phyloP scores from a whole-genome alignment of 2,888 invertebrate genomes.

The Zaprionus bogoriensis region DNA sequence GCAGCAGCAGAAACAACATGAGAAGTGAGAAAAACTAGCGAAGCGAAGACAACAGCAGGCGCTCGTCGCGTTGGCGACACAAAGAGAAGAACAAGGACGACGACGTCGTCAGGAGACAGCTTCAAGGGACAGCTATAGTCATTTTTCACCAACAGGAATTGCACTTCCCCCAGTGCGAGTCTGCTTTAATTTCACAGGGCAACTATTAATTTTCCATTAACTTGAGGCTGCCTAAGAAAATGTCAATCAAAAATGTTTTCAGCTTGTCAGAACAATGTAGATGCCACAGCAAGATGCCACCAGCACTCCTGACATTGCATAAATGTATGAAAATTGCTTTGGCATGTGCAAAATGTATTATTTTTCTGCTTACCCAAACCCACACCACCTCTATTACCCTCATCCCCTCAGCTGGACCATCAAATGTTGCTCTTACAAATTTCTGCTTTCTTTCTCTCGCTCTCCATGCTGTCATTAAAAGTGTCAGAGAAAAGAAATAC shows the following conservation, averaged over 20 bases:
- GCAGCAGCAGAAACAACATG: constrained; percentile 24
- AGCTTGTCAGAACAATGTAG: constrained; percentile 56
- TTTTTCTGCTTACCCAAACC: not conserved
- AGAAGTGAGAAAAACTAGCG: constrained; percentile 22
- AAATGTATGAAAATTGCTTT: constrained; percentile 44
- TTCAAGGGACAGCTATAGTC: constrained; percentile 18
- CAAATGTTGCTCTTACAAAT: constrained; percentile 1
- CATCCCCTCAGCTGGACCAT: not conserved
- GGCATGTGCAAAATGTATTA: constrained; percentile 38
- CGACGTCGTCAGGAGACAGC: not conserved
- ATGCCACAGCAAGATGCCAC: constrained; percentile 17
- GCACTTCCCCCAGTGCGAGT: constrained; percentile 11
- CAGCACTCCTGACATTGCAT: constrained; percentile 21
- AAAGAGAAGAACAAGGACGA: not conserved
- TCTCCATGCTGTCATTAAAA: constrained; percentile 48
- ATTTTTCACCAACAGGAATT: constrained; percentile 35
- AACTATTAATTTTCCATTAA: constrained; percentile 63
- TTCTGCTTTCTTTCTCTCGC: not conserved
- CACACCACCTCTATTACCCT: not conserved
- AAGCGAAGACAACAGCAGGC: constrained; percentile 19
- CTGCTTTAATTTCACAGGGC: constrained; percentile 20
- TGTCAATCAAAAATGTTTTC: constrained; percentile 57
- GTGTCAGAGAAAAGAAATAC: constrained; percentile 43
- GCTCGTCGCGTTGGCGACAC: constrained; percentile 12
- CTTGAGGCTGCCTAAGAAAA: constrained; percentile 22